Percentiles rank a stretch among this genome's conserved stretches.
phyloP scores from a whole-genome alignment of 64 coral and sea anemone genomes.

The Anthopleura sola region DNA sequence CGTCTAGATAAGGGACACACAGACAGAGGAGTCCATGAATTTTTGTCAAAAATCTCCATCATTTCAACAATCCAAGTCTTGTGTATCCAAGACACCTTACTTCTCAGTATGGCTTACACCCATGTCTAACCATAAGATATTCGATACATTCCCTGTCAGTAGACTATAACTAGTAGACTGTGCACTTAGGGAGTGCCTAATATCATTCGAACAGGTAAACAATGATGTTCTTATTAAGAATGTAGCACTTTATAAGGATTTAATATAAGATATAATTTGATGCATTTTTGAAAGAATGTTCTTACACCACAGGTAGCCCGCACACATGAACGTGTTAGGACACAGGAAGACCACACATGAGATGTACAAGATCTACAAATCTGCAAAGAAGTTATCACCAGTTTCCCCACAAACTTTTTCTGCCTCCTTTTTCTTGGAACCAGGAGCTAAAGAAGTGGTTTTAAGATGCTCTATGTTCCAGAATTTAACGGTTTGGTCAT shows the following conservation, averaged over 20 bases:
- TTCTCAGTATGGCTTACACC: too few relatives aligned
- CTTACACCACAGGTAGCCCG: background rate
- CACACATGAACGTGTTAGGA: too few relatives aligned
- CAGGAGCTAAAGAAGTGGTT: conserved; percentile 29
- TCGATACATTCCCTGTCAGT: too few relatives aligned
- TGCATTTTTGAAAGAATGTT: too few relatives aligned
- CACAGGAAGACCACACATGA: background rate
- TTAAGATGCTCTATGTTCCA: conserved; percentile 83
- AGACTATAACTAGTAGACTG: too few relatives aligned
- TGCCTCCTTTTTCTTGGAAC: conserved; percentile 39
- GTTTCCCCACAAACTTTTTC: conserved; percentile 2
- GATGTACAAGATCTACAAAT: conserved; percentile 42
- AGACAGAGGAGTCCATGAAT: background rate
- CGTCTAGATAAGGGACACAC: background rate
- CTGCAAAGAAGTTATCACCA: conserved; percentile 79
- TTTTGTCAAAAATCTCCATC: too few relatives aligned
- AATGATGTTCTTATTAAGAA: background rate
- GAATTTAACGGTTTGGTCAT: conserved; percentile 87
- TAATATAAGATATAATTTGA: too few relatives aligned
- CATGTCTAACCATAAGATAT: too few relatives aligned
- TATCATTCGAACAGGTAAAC: background rate
- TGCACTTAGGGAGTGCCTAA: too few relatives aligned
- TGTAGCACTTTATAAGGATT: too few relatives aligned
- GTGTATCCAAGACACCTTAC: too few relatives aligned
- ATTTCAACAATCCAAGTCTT: too few relatives aligned